A percentile compares a stretch with the other conserved stretches of the same genome.
phyloP scores from a whole-genome alignment of 2,888 invertebrate species.

The Morpho helenor region DNA sequence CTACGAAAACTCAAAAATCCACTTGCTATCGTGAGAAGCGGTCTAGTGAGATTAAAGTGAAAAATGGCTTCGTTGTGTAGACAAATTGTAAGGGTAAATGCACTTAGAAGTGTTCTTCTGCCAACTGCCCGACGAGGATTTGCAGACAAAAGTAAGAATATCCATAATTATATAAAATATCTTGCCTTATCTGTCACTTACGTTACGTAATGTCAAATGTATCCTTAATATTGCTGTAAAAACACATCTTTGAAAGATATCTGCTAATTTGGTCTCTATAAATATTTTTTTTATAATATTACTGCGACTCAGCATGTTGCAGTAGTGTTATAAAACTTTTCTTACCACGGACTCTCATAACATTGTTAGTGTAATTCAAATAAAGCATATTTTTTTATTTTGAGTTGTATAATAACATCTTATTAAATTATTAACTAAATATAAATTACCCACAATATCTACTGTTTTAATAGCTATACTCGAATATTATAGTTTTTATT shows the following conservation, averaged over 20 bases:
- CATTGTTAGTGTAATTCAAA: neutral
- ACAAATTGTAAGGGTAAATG: constrained; percentile 82
- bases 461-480: no score
- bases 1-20: constrained; percentile 31
- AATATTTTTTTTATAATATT: no score
- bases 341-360: neutral
- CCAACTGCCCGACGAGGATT: constrained; percentile 81
- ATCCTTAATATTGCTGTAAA: constrained; percentile 30
- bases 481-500: neutral
- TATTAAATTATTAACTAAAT: no score
- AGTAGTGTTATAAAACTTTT: no score
- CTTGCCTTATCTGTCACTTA: constrained; percentile 52
- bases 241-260: constrained; percentile 4
- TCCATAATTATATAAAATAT: constrained; percentile 30
- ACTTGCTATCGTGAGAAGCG: constrained; percentile 72
- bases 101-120: constrained; percentile 81
- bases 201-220: constrained; percentile 74
- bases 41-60: constrained; percentile 65
- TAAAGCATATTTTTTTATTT: neutral
- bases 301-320: no score
- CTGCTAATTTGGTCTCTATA: no score
- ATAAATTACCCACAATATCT: no score
- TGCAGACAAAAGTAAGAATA: constrained; percentile 82
- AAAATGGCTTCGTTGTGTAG: constrained; percentile 88
- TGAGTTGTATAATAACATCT: no score